Percentiles rank a stretch among this genome's conserved stretches.
These are phyloP conservation scores for Crotalus horridus DNA, from an alignment of 2,113 vertebrate genomes.

Conservation along the genomic window DNA sequence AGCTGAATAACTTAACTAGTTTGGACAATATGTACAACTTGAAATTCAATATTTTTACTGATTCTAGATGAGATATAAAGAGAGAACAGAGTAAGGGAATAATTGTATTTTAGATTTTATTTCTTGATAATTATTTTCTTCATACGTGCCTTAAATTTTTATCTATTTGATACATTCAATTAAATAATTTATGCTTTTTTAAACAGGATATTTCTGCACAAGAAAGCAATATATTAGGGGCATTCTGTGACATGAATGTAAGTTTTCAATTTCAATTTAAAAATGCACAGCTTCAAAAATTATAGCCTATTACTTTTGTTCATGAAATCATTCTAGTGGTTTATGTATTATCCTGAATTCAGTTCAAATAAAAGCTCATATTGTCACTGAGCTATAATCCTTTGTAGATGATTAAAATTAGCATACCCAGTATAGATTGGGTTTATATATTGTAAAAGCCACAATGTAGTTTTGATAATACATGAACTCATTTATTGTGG, in stretches of 20 bases:
- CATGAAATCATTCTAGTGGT: not conserved
- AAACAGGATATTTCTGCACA: constrained; percentile 96
- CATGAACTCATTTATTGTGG: not conserved
- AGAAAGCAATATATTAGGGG: constrained; percentile 98
- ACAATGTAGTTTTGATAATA: too few species aligned
- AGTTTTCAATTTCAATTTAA: constrained; percentile 65
- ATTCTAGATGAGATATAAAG: not conserved
- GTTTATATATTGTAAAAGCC: too few species aligned
- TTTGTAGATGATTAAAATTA: not conserved
- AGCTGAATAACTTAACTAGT: not conserved
- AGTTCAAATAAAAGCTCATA: not conserved
- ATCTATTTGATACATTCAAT: not conserved
- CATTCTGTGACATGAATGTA: constrained; percentile 99
- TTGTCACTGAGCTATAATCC: not conserved
- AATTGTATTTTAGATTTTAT: not conserved
- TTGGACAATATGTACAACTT: not conserved
- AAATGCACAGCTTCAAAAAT: not conserved
- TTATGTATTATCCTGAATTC: not conserved
- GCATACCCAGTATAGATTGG: not conserved
- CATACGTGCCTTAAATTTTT: not conserved
- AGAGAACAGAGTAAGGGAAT: not conserved
- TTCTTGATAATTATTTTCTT: not conserved
- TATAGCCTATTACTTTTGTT: not conserved
- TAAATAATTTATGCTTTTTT: constrained; percentile 26
- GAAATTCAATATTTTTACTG: not conserved